Conservation (phyloP, 2,797 vertebrate genomes). For the Enteromius viviparus region DNA sequence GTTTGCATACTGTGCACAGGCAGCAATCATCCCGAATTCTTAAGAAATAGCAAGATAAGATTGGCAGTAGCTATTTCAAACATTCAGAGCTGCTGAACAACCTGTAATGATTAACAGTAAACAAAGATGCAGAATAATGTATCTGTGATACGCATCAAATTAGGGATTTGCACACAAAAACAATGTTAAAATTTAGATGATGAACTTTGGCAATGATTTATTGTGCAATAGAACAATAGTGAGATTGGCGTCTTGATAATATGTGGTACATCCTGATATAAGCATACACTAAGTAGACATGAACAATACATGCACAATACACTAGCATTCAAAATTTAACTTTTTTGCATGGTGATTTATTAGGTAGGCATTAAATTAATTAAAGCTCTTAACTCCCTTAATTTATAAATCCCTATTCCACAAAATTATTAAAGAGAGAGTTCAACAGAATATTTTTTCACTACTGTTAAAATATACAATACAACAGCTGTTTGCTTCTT, state of each 20-base stretch:
- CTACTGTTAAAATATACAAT: too few species aligned
- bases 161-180: background rate
- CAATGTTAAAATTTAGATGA: background rate
- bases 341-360: background rate
- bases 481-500: too few species aligned
- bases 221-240: background rate
- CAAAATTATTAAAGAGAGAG: background rate
- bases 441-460: too few species aligned
- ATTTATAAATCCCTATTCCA: background rate
- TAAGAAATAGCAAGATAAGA: background rate
- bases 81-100: conserved; percentile 10
- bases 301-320: background rate
- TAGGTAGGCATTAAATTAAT: background rate
- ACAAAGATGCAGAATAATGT: background rate
- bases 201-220: background rate
- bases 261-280: background rate
- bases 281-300: background rate
- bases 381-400: background rate
- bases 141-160: background rate
- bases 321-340: background rate
- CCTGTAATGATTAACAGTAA: background rate
- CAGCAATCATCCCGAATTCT: background rate
- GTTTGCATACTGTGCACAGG: background rate
- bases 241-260: background rate
- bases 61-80: background rate